These are phyloP conservation scores for Liposcelis brunnea DNA, from an alignment of 2,888 invertebrate genomes.

Conservation along the genomic window DNA sequence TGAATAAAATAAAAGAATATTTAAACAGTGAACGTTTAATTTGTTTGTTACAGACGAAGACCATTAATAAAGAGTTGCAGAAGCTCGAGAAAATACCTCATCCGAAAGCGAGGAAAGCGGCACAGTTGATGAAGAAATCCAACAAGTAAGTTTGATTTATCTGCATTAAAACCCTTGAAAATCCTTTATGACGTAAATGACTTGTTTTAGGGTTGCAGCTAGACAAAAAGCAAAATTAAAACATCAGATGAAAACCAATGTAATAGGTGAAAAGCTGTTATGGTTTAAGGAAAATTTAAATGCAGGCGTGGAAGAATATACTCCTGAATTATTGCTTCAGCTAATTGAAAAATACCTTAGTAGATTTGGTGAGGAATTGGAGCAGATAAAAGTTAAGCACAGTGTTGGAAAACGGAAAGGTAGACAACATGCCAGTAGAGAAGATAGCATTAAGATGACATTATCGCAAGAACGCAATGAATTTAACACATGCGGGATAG, in stretches of 20 bases:
- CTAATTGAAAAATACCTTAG: conserved; percentile 40
- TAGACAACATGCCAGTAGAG: conserved; percentile 61
- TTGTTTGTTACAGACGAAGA: conserved; percentile 2
- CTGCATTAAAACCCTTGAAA: conserved; percentile 1
- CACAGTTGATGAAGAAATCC: conserved; percentile 49
- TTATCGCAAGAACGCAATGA: conserved; percentile 55
- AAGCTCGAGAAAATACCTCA: conserved; percentile 32
- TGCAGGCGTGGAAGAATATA: conserved; percentile 34
- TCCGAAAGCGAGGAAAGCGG: conserved; percentile 71
- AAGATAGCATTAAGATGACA: conserved; percentile 60
- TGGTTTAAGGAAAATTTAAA: conserved; percentile 57
- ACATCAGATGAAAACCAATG: conserved; percentile 51
- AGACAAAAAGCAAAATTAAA: conserved; percentile 43
- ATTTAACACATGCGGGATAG: conserved; percentile 59
- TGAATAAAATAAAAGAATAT: too few relatives aligned
- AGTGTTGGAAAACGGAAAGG: conserved; percentile 56
- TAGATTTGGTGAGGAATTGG: conserved; percentile 58
- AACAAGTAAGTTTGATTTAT: conserved; percentile 32
- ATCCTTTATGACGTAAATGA: conserved; percentile 5
- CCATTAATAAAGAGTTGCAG: conserved; percentile 18
- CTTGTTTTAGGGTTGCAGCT: conserved; percentile 29
- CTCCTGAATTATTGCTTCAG: conserved; percentile 39
- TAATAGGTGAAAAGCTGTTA: conserved; percentile 55
- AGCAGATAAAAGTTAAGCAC: conserved; percentile 61
- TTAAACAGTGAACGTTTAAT: too few relatives aligned